phyloP scores from a whole-genome alignment of 2,888 invertebrate genomes.

The Nephrotoma appendiculata region DNA sequence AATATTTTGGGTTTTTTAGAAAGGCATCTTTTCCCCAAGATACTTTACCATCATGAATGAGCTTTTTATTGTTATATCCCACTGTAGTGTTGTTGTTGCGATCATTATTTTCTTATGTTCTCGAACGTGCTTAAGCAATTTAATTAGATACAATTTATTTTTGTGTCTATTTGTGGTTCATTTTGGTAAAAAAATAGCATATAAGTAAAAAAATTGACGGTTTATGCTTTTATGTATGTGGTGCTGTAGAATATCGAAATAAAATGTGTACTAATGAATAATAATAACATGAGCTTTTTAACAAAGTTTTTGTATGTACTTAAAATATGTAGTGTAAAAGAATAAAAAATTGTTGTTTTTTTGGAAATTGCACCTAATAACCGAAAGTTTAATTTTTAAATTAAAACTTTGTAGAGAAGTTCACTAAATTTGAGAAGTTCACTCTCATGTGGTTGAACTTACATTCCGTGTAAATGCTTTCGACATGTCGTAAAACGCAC shows the following conservation, averaged over 20 bases:
- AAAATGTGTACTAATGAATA: background rate
- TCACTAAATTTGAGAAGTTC: too few species aligned
- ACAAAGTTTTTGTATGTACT: background rate
- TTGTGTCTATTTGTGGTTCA: background rate
- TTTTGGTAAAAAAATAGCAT: background rate
- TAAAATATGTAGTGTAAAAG: background rate
- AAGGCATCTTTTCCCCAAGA: background rate
- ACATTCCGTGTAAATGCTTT: too few species aligned
- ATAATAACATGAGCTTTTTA: background rate
- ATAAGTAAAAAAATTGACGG: background rate
- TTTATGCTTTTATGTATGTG: background rate
- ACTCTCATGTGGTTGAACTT: too few species aligned
- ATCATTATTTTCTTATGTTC: background rate
- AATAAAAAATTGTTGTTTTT: background rate
- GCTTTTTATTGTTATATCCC: background rate
- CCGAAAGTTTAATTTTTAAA: too few species aligned
- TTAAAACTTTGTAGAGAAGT: too few species aligned
- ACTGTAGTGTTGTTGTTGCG: background rate
- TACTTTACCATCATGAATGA: background rate
- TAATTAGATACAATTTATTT: background rate
- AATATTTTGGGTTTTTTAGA: background rate
- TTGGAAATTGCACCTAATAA: background rate
- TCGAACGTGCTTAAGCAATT: background rate
- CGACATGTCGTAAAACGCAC: too few species aligned
- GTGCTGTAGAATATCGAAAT: background rate